Evolutionary conservation across 2,888 invertebrate genomes (phyloP).

Genomic region (Emmelina monodactyla): DNA sequence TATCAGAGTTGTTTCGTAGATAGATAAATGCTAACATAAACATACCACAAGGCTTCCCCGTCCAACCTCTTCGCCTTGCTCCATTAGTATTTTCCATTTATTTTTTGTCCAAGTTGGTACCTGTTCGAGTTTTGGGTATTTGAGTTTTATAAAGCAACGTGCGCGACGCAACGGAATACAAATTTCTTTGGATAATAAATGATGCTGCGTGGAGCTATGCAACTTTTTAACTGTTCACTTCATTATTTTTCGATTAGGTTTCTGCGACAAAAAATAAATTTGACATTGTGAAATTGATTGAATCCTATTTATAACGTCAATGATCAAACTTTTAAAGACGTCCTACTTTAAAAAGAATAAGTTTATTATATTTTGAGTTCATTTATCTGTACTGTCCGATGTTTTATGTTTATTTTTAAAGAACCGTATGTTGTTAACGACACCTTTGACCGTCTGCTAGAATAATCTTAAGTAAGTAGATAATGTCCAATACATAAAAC

Average conservation of each 20-base stretch:
- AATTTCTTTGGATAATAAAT: slow-evolving; percentile 61
- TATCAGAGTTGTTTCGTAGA: too few species aligned
- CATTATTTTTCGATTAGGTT: slow-evolving; percentile 49
- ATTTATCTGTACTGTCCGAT: too few species aligned
- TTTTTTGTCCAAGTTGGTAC: slow-evolving; percentile 60
- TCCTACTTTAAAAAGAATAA: too few species aligned
- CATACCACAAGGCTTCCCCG: slow-evolving; percentile 35
- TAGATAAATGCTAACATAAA: too few species aligned
- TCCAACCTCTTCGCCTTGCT: slow-evolving; percentile 52
- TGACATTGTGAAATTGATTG: neutral
- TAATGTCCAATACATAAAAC: too few species aligned
- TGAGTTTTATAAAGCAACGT: slow-evolving; percentile 52
- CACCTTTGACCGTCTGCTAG: too few species aligned
- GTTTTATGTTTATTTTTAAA: too few species aligned
- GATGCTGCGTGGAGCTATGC: slow-evolving; percentile 48
- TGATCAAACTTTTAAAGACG: too few species aligned
- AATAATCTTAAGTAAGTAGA: too few species aligned
- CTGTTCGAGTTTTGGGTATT: slow-evolving; percentile 62
- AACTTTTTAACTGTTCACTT: slow-evolving; percentile 21
- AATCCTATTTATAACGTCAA: too few species aligned
- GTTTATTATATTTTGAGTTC: too few species aligned
- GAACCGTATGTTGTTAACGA: too few species aligned
- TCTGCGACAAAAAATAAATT: slow-evolving; percentile 19
- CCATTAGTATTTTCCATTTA: slow-evolving; percentile 67
- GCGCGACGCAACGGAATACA: slow-evolving; percentile 63